phyloP scores from a whole-genome alignment of 53 echinoderm and acorn worm genomes.

The Patiria pectinifera region DNA sequence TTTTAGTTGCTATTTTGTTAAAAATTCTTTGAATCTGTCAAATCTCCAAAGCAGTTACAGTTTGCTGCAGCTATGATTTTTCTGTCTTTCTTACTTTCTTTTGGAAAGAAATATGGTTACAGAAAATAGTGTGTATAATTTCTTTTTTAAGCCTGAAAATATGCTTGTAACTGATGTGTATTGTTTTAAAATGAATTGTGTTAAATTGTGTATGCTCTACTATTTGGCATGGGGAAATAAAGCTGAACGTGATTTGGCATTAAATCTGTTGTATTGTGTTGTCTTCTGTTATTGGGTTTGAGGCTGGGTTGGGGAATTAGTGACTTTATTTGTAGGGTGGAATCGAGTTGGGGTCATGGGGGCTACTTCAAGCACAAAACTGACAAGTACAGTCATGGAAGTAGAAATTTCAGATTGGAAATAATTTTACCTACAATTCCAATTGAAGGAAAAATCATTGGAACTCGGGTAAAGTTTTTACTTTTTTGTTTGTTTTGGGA shows the following conservation, averaged over 20 bases:
- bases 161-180: background rate
- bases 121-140: background rate
- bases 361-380: too few species aligned
- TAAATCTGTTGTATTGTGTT: background rate
- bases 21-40: too few species aligned
- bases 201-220: background rate
- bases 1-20: too few species aligned
- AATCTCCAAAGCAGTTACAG: too few species aligned
- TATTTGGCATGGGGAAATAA: constrained; percentile 48
- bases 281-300: background rate
- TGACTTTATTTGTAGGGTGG: background rate
- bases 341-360: too few species aligned
- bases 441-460: too few species aligned
- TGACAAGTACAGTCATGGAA: too few species aligned
- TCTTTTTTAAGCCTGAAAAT: background rate
- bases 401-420: too few species aligned
- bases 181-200: background rate
- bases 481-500: too few species aligned
- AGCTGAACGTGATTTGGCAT: constrained; percentile 6
- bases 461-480: too few species aligned
- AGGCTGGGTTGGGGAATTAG: background rate
- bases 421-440: too few species aligned
- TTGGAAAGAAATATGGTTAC: background rate
- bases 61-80: too few species aligned
- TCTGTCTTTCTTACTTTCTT: background rate